A percentile compares a stretch with the other conserved stretches of the same genome.
These are phyloP conservation scores for Hirtodrosophila alboralis DNA, from an alignment of 2,888 invertebrate genomes.

Conservation along the genomic window DNA sequence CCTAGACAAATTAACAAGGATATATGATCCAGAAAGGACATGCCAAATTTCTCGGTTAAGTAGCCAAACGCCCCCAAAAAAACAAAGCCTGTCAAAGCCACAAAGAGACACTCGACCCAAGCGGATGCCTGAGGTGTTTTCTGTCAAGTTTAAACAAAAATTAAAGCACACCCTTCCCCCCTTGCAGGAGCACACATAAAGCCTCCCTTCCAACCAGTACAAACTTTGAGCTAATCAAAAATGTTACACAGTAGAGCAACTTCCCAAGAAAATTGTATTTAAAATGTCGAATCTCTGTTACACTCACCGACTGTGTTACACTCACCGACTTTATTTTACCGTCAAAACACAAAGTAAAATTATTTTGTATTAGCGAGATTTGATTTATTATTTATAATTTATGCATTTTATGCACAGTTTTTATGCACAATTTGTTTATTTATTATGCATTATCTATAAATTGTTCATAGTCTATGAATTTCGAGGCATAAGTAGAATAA, in stretches of 20 bases:
- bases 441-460: too few relatives aligned
- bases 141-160: slow-evolving; percentile 73
- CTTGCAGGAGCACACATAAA: slow-evolving; percentile 9
- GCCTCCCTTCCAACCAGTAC: slow-evolving; percentile 21
- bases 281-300: slow-evolving; percentile 13
- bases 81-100: slow-evolving; percentile 72
- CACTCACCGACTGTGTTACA: slow-evolving; percentile 37
- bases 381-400: too few relatives aligned
- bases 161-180: slow-evolving; percentile 55
- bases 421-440: too few relatives aligned
- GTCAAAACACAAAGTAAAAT: too few relatives aligned
- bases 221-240: slow-evolving; percentile 72
- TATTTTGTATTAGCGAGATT: too few relatives aligned
- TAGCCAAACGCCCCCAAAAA: slow-evolving; percentile 49
- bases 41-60: slow-evolving; percentile 49
- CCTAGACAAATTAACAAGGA: slow-evolving; percentile 73
- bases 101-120: slow-evolving; percentile 73
- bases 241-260: slow-evolving; percentile 51
- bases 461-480: too few relatives aligned
- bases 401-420: too few relatives aligned
- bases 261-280: background rate
- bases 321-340: too few relatives aligned
- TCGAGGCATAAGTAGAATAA: too few relatives aligned
- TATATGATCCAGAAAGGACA: slow-evolving; percentile 62
- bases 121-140: slow-evolving; percentile 69